These are phyloP conservation scores for Microplitis mediator DNA, from an alignment of 1,140 invertebrate species.

Conservation along the genomic window DNA sequence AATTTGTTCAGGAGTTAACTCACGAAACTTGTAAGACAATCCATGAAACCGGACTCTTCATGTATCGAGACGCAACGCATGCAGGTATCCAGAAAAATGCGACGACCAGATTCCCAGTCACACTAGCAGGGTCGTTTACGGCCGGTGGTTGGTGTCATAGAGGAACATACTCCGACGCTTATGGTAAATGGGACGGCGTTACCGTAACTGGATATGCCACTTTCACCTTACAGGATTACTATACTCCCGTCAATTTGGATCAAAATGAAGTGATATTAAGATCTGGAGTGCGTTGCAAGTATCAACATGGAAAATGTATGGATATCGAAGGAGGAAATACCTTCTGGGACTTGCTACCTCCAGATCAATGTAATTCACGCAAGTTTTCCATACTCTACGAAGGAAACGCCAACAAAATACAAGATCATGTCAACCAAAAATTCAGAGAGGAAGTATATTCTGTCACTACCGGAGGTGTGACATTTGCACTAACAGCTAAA, in stretches of 20 bases:
- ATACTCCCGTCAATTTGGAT: not conserved
- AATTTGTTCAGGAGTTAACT: constrained; percentile 6
- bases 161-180: not conserved
- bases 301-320: not conserved
- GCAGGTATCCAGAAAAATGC: not conserved
- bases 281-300: constrained; percentile 11
- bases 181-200: constrained; percentile 13
- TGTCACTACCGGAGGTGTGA: not conserved
- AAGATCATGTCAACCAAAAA: not conserved
- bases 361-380: no score
- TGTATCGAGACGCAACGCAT: not conserved
- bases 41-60: not conserved
- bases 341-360: not conserved
- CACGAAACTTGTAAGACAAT: not conserved
- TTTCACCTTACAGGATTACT: constrained; percentile 19
- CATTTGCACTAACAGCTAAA: constrained; percentile 18
- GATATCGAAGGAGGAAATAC: no score
- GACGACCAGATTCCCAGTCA: not conserved
- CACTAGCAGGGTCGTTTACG: not conserved
- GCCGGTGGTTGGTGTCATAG: not conserved
- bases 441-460: not conserved
- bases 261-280: constrained; percentile 1
- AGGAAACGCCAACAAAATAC: not conserved
- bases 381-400: not conserved
- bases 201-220: constrained; percentile 1